Percentiles rank a stretch among this genome's conserved stretches.
Evolutionary conservation across 2,888 invertebrate genomes (phyloP).

Genomic region (Deilephila porcellus): DNA sequence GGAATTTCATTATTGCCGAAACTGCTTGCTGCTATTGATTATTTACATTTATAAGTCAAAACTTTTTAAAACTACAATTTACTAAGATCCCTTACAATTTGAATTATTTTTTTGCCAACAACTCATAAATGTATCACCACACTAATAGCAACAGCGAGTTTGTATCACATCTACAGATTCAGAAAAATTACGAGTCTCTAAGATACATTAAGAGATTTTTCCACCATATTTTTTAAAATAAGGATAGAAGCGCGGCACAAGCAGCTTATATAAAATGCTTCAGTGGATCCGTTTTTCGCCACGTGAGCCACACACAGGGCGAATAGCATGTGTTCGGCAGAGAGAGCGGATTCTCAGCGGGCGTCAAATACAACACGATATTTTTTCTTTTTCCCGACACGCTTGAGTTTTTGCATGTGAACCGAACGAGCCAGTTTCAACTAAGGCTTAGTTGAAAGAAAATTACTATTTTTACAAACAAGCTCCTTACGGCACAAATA

Average conservation of each 20-base stretch:
- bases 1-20: too few relatives aligned
- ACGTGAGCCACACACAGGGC: conserved; percentile 45
- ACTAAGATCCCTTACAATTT: background rate
- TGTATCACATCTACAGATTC: too few relatives aligned
- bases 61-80: background rate
- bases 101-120: background rate
- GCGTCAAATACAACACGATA: conserved; percentile 49
- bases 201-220: background rate
- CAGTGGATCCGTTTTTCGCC: conserved; percentile 38
- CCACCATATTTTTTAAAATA: background rate
- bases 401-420: conserved; percentile 62
- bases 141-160: background rate
- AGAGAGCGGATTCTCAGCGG: conserved; percentile 56
- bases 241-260: background rate
- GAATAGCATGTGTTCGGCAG: conserved; percentile 47
- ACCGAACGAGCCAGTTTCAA: conserved; percentile 59
- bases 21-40: too few relatives aligned
- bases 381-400: conserved; percentile 49
- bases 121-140: background rate
- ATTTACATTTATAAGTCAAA: background rate
- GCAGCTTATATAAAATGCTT: conserved; percentile 3
- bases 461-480: conserved; percentile 75
- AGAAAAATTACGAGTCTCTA: background rate
- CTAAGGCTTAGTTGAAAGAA: conserved; percentile 66
- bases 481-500: conserved; percentile 65